phyloP scores from a whole-genome alignment of 2,888 invertebrate genomes.

The Drosophila antonietae region DNA sequence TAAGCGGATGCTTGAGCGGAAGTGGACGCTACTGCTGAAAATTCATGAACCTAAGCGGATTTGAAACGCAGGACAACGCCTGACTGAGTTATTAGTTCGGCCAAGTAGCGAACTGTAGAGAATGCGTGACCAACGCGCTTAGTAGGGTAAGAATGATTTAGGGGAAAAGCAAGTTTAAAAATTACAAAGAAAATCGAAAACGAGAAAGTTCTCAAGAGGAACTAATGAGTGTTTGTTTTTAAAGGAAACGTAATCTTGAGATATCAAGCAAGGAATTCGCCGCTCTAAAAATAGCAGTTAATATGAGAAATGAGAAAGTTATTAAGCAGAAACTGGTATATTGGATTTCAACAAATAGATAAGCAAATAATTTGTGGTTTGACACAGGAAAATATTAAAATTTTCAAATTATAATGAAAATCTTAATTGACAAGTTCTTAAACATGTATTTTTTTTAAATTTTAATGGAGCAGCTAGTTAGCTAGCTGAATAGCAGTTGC shows the following conservation, averaged over 20 bases:
- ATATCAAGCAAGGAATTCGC: neutral
- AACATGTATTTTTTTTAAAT: too few relatives aligned
- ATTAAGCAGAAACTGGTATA: neutral
- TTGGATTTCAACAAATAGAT: neutral
- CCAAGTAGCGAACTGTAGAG: constrained; percentile 13
- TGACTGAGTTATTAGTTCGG: constrained; percentile 46
- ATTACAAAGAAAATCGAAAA: constrained; percentile 38
- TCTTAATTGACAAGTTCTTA: too few relatives aligned
- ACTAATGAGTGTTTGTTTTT: constrained; percentile 10
- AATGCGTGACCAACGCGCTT: constrained; percentile 56
- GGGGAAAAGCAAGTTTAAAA: constrained; percentile 3
- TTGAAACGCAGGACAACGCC: constrained; percentile 60
- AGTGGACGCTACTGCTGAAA: constrained; percentile 40
- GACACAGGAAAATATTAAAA: neutral
- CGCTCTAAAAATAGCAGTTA: neutral
- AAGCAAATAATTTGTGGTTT: neutral
- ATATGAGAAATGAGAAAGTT: neutral
- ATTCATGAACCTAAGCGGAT: constrained; percentile 70
- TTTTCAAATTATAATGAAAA: neutral
- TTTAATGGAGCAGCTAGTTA: too few relatives aligned
- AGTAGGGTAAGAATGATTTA: constrained; percentile 58
- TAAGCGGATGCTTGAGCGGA: constrained; percentile 55
- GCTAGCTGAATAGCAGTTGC: too few relatives aligned
- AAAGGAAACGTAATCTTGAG: neutral
- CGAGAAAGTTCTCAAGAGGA: constrained; percentile 14